Evolutionary conservation across 2,113 vertebrate species (phyloP).

Genomic region (Lampris megalopsis): DNA sequence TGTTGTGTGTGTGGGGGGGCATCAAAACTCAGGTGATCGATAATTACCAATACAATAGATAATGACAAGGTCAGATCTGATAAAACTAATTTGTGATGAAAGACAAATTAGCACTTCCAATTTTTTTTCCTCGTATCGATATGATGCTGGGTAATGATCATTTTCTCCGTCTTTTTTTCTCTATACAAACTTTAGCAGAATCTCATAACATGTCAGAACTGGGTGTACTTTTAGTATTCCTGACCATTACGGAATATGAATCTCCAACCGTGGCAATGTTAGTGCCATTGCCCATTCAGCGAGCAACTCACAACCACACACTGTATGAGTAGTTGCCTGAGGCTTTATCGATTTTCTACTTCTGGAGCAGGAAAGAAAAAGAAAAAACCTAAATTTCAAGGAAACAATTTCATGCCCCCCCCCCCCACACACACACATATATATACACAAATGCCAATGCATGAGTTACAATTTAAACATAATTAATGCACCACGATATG

Average conservation of each 20-base stretch:
- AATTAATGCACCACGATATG: slow-evolving; percentile 67
- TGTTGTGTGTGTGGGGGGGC: too few relatives aligned
- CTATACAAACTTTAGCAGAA: too few relatives aligned
- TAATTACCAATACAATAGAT: too few relatives aligned
- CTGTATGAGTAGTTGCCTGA: slow-evolving; percentile 52
- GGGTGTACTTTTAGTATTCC: slow-evolving; percentile 6
- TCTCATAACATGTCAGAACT: slow-evolving; percentile 6
- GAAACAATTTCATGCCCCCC: slow-evolving; percentile 34
- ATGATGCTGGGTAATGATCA: neutral
- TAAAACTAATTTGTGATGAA: neutral
- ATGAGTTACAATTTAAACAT: slow-evolving; percentile 50
- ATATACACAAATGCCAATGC: slow-evolving; percentile 40
- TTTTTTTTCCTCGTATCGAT: neutral
- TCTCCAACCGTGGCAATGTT: slow-evolving; percentile 30
- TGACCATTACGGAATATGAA: slow-evolving; percentile 44
- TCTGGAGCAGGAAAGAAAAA: slow-evolving; percentile 35
- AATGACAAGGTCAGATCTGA: too few relatives aligned
- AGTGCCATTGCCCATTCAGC: slow-evolving; percentile 42
- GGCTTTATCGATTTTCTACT: slow-evolving; percentile 65
- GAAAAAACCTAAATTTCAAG: slow-evolving; percentile 36
- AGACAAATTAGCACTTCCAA: slow-evolving; percentile 1
- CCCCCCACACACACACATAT: slow-evolving; percentile 36
- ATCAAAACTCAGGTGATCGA: too few relatives aligned
- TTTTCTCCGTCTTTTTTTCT: too few relatives aligned
- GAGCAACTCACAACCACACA: slow-evolving; percentile 40